Evolutionary conservation across 2,888 invertebrate species (phyloP).

Genomic region (Ommatoiulus sabulosus): DNA sequence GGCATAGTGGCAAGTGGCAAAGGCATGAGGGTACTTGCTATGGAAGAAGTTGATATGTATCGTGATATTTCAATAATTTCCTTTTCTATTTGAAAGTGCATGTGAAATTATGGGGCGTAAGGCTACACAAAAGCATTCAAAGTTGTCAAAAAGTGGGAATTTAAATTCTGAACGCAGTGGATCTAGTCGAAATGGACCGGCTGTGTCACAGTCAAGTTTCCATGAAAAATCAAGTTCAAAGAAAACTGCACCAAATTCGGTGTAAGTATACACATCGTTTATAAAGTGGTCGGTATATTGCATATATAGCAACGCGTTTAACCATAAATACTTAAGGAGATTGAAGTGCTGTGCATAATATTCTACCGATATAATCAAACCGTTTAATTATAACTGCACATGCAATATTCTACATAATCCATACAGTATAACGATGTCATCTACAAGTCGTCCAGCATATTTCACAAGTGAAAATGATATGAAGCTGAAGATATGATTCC

Average conservation of each 20-base stretch:
- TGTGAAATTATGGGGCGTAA: conserved; percentile 24
- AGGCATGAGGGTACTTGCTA: too few relatives aligned
- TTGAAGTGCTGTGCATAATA: background rate
- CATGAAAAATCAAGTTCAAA: conserved; percentile 2
- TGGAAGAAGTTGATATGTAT: background rate
- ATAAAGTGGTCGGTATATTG: background rate
- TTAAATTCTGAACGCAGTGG: background rate
- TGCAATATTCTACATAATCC: too few relatives aligned
- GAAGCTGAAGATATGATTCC: too few relatives aligned
- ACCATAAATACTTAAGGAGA: background rate
- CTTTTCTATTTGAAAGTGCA: background rate
- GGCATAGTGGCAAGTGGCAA: too few relatives aligned
- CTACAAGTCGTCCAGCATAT: too few relatives aligned
- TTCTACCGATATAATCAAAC: too few relatives aligned
- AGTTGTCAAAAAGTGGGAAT: background rate
- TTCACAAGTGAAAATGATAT: too few relatives aligned
- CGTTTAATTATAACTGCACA: too few relatives aligned
- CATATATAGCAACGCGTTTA: background rate
- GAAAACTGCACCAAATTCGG: background rate
- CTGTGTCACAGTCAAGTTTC: background rate
- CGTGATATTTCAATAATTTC: background rate
- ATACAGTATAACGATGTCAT: too few relatives aligned
- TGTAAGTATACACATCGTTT: background rate
- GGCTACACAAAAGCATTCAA: conserved; percentile 34
- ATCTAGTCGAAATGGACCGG: background rate